Base-by-base conservation (phyloP, 1,140 invertebrate genomes). In the Lordiphosa clarofinis region DNA sequence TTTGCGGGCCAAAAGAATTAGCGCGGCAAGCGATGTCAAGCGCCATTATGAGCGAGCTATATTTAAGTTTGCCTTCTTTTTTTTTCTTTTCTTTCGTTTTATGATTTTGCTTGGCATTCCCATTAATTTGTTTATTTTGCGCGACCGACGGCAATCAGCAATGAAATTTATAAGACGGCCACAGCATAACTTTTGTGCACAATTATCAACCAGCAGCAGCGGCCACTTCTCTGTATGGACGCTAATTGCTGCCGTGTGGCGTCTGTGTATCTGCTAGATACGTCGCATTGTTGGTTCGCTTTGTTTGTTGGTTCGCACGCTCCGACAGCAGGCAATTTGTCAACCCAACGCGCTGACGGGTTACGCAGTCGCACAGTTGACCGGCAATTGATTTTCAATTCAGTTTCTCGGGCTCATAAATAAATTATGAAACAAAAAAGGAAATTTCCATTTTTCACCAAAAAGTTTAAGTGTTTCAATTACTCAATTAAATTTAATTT, bases 1-100 rank as follows among this genome's bases (percentile, higher is more conserved):
- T 82, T 82, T 78, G 74, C 74, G 81, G 74, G 78, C 67, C 76
- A 82, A 84, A 84, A 70, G 78, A 84, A 84, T 84, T 84, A 78
- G 78, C 78, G 78, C 78, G 73, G 59, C 54, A 81, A 66, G 54
- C 55, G 63, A 55, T 78, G 67, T 76, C 63, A 72, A 78, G 56
- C 75, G 61, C 59, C 65, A 78, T 79, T 69, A 64, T 49, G 21
- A 24, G 58, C 70, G 64, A 62, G 66, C 50, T 61, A 47, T 46
- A 49, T 54, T 55, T 36, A 39, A 11, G 28, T 42, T 7, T 35
- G 15, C 15, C 4, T 19, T 6, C 44, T 33, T 50, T 39, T 56
- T 36, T 11, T 39, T 19, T 6, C 44, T 33, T 50, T 39, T 56
- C 39, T 11, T 39, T 54, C 10, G 54, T 54, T 64, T 65, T 78